Base-by-base conservation (phyloP, 2,797 vertebrate species). In the Cossypha dichroa region DNA sequence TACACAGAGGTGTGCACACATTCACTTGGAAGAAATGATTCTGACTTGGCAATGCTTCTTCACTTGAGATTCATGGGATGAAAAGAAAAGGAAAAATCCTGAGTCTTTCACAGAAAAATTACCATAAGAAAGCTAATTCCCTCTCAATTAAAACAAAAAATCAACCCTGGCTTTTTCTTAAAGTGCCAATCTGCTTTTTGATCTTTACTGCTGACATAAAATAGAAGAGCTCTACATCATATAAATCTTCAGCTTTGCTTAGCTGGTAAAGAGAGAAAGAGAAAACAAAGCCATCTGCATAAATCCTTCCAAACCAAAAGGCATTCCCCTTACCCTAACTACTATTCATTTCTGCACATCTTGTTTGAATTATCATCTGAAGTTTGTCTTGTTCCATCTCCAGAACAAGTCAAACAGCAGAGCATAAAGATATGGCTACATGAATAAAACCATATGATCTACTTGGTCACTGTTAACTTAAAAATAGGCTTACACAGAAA, bases 361-460 rank as follows among this genome's bases (percentile, higher is more conserved):
- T 98, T 98, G 98, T 97, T 98, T 97, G 88, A 96, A 97, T 98
- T 98, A 97, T 51, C 94, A 90, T 97, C 91, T 97, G 85, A 98
- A 88, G 95, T 96, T 95, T 87, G 88, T 97, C 97, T 98, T 97
- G 97, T 97, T 96, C 97, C 93, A 86, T 97, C 95, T 96, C 96
- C 95, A 97, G 94, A 97, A 95, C 92, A 94, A 97, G 96, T 96
- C 96, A 94, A 97, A 95, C 49, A 54, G 90, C 85, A 95, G 88
- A 90, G 94, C 88, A 82, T 55, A 97, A 97, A 97, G 96, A 96
- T 97, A 96, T 15, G 91, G 96, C 80, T 92, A 85, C 86, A 92
- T 97, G 98, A 98, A 97, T 93, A 95, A 96, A 98, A 98, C 93
- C 98, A 98, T 90, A 98, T 97, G 97, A 98, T 90, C 85, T 28